Evolutionary conservation across 2,888 invertebrate genomes (phyloP).

Genomic region (Didymodactylos carnosus): DNA sequence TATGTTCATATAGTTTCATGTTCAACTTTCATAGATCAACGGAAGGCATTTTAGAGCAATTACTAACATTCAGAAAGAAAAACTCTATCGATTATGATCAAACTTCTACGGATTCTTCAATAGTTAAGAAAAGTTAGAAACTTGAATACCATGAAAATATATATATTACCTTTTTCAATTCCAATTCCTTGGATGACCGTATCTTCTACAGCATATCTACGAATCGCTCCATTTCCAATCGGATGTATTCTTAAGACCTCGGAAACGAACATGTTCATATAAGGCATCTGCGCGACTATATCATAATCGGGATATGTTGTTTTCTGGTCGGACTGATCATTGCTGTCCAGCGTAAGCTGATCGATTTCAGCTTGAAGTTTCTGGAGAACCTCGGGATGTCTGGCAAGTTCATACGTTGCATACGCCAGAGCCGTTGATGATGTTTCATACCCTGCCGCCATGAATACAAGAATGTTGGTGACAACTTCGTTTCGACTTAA

Average conservation of each 20-base stretch:
- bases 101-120: too few species aligned
- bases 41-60: too few species aligned
- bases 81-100: too few species aligned
- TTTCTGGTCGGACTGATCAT: not conserved
- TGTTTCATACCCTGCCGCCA: not conserved
- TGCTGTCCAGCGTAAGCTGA: not conserved
- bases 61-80: too few species aligned
- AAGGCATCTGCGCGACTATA: not conserved
- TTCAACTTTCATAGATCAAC: too few species aligned
- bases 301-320: not conserved
- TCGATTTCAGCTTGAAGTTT: not conserved
- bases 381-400: not conserved
- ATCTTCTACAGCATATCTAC: not conserved
- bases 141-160: too few species aligned
- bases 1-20: too few species aligned
- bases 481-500: not conserved
- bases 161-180: not conserved
- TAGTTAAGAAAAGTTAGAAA: too few species aligned
- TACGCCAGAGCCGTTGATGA: not conserved
- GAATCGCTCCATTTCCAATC: not conserved
- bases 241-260: not conserved
- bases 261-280: not conserved
- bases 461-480: not conserved
- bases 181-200: not conserved
- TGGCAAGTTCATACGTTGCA: not conserved